A percentile compares a stretch with the other conserved stretches of the same genome.
These are phyloP conservation scores for Ptilorrhoa leucosticta DNA, from an alignment of 2,113 vertebrate species.

Conservation along the genomic window DNA sequence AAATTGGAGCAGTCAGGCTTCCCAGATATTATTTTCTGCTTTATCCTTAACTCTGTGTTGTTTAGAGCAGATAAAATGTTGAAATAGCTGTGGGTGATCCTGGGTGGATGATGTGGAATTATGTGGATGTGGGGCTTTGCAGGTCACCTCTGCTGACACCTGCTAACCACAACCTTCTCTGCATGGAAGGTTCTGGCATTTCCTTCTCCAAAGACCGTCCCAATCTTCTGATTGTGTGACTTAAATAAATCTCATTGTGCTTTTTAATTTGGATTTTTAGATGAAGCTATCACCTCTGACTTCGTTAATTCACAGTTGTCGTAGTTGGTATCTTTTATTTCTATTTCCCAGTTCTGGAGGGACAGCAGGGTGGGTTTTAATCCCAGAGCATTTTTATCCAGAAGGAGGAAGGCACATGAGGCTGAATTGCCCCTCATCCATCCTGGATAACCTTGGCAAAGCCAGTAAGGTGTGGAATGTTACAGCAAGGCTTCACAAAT, in stretches of 20 bases:
- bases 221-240: not conserved
- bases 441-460: not conserved
- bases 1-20: not conserved
- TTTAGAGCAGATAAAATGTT: not conserved
- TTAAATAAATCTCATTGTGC: not conserved
- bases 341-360: not conserved
- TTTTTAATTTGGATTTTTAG: not conserved
- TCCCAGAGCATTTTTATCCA: not conserved
- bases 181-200: not conserved
- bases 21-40: accelerated
- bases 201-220: not conserved
- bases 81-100: not conserved
- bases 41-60: not conserved
- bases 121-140: not conserved
- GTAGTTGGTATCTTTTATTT: not conserved
- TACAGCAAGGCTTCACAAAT: not conserved
- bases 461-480: not conserved
- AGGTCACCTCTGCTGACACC: not conserved
- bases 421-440: not conserved
- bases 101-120: not conserved
- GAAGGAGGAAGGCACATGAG: not conserved
- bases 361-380: not conserved
- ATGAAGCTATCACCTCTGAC: not conserved
- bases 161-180: not conserved
- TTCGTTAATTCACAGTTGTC: not conserved